A percentile compares a stretch with the other conserved stretches of the same genome.
These are phyloP conservation scores for Remorina albescens DNA, from an alignment of 2,797 vertebrate species.

Conservation along the genomic window DNA sequence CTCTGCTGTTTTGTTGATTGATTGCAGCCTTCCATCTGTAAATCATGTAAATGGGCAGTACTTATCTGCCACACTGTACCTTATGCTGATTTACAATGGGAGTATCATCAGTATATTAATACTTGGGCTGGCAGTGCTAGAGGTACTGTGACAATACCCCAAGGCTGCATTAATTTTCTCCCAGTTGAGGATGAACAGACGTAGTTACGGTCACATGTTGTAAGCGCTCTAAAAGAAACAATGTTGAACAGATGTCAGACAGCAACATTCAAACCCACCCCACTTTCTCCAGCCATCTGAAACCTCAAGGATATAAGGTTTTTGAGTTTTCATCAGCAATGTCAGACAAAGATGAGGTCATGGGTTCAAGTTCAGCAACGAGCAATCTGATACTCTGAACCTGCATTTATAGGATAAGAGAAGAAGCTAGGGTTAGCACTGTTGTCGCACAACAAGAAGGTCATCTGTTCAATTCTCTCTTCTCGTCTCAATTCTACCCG, in stretches of 20 bases:
- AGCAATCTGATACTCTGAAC: background rate
- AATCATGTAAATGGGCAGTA: constrained; percentile 27
- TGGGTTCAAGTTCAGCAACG: constrained; percentile 5
- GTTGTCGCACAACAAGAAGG: too few relatives aligned
- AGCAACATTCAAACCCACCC: background rate
- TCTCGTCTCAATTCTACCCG: too few relatives aligned
- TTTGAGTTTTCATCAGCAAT: background rate
- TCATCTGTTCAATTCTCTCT: too few relatives aligned
- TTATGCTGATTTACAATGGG: constrained; percentile 53
- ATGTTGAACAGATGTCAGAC: background rate
- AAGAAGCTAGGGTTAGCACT: too few relatives aligned
- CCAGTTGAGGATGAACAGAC: constrained; percentile 29
- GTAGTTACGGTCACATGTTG: constrained; percentile 3
- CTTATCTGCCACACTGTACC: constrained; percentile 46
- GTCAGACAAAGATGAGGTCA: background rate
- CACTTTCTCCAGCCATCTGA: background rate
- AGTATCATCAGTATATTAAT: constrained; percentile 37
- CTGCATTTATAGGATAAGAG: background rate
- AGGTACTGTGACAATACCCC: constrained; percentile 25
- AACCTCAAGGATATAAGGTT: background rate
- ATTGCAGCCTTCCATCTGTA: constrained; percentile 43
- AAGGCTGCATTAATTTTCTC: constrained; percentile 20
- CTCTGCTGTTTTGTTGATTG: constrained; percentile 13
- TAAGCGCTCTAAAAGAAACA: background rate
- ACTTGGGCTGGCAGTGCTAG: background rate